Conservation (phyloP, 2,888 invertebrate species). For the Isoperla grammatica region DNA sequence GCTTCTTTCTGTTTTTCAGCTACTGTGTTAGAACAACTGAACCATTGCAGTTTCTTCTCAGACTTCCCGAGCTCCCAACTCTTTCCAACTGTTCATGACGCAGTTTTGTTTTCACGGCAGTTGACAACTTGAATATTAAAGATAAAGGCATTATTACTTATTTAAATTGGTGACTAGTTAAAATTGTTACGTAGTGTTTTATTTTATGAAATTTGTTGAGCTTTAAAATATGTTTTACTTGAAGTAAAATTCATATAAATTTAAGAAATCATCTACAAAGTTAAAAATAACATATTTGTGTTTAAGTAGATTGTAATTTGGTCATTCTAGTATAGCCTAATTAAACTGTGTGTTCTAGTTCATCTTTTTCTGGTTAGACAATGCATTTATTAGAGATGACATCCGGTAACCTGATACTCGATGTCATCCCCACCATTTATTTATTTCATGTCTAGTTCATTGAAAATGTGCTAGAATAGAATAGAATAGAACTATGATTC, state of each 20-base stretch:
- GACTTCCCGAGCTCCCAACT: slow-evolving; percentile 40
- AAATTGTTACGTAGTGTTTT: not conserved
- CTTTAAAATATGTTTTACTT: slow-evolving; percentile 1
- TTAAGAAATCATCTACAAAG: not conserved
- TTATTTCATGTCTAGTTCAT: no score
- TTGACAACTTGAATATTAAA: no score
- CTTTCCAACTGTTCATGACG: slow-evolving; percentile 47
- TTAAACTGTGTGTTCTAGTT: no score
- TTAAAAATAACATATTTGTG: not conserved
- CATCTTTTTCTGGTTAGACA: no score
- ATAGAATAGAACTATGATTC: no score
- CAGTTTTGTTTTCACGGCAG: slow-evolving; percentile 33
- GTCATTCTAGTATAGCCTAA: no score
- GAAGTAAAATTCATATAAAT: not conserved
- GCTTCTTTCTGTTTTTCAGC: slow-evolving; percentile 25
- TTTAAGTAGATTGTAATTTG: no score
- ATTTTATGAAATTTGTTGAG: not conserved
- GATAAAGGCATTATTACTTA: not conserved
- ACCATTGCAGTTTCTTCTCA: slow-evolving; percentile 41
- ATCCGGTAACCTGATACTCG: no score
- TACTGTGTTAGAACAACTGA: slow-evolving; percentile 36
- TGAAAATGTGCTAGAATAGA: no score
- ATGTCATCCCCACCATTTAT: no score
- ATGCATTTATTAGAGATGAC: no score
- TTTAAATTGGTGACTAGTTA: not conserved